These are phyloP conservation scores for Sipunculus nudus DNA, from an alignment of 2,888 invertebrate genomes.

Conservation along the genomic window DNA sequence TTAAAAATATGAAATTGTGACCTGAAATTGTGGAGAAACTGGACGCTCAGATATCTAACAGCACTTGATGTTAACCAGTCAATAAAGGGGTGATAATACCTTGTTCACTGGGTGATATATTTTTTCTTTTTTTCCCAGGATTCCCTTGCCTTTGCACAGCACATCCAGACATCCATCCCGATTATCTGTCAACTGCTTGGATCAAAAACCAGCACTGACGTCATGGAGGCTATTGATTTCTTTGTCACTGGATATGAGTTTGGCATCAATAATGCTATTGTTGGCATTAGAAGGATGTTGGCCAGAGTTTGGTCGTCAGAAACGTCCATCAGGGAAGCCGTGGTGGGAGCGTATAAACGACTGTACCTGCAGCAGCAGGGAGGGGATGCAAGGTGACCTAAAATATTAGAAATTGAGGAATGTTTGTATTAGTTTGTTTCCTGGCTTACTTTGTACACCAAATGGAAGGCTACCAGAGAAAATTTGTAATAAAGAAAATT, in stretches of 20 bases:
- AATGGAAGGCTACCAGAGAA: too few relatives aligned
- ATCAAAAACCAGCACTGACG: conserved; percentile 75
- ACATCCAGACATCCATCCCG: conserved; percentile 71
- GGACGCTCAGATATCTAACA: too few relatives aligned
- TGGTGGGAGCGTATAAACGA: conserved; percentile 80
- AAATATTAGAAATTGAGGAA: neutral
- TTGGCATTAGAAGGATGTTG: conserved; percentile 81
- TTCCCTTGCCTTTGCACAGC: conserved; percentile 69
- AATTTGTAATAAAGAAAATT: too few relatives aligned
- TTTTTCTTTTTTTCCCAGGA: conserved; percentile 65
- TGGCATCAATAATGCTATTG: conserved; percentile 65
- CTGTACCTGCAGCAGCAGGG: conserved; percentile 70
- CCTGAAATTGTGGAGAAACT: too few relatives aligned
- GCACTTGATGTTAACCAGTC: too few relatives aligned
- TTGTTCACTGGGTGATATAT: neutral
- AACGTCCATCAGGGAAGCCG: conserved; percentile 75
- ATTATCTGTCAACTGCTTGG: conserved; percentile 78
- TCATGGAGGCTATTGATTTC: conserved; percentile 88
- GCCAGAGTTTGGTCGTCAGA: conserved; percentile 84
- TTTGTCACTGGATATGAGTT: conserved; percentile 77
- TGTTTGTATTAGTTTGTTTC: too few relatives aligned
- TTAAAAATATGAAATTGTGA: too few relatives aligned
- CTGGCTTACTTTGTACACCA: too few relatives aligned
- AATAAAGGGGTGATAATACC: too few relatives aligned
- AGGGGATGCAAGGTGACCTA: conserved; percentile 46